phyloP scores from a whole-genome alignment of 2,888 invertebrate genomes.

The Melinopterus prodromus region DNA sequence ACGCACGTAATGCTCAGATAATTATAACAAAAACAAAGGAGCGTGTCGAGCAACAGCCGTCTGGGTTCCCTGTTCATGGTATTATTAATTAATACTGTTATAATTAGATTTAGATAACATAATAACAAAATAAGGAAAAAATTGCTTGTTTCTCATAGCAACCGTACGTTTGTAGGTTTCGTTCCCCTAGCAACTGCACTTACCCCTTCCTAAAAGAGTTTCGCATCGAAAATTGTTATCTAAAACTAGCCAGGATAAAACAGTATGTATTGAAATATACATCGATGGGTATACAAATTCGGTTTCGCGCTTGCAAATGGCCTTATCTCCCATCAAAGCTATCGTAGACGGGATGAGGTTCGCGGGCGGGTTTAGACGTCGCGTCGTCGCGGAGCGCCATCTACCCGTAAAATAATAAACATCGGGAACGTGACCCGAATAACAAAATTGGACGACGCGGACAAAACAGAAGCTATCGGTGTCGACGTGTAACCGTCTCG shows the following conservation, averaged over 20 bases:
- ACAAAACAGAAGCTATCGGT: background rate
- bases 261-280: background rate
- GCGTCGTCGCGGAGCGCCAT: background rate
- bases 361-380: background rate
- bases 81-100: no score
- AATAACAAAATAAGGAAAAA: background rate
- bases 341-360: background rate
- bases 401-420: background rate
- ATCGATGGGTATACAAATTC: background rate
- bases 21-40: background rate
- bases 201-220: no score
- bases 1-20: background rate
- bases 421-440: background rate
- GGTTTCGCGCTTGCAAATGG: background rate
- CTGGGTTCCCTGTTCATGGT: background rate
- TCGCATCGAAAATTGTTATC: background rate
- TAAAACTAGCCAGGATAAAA: background rate
- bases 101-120: no score
- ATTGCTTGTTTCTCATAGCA: background rate
- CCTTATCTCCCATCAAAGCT: background rate
- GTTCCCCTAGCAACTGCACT: no score
- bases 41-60: background rate
- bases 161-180: background rate
- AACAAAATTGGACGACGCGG: background rate
- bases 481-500: no score